phyloP scores from a whole-genome alignment of 2,888 invertebrate species.

The Dicranocentrus wangi region DNA sequence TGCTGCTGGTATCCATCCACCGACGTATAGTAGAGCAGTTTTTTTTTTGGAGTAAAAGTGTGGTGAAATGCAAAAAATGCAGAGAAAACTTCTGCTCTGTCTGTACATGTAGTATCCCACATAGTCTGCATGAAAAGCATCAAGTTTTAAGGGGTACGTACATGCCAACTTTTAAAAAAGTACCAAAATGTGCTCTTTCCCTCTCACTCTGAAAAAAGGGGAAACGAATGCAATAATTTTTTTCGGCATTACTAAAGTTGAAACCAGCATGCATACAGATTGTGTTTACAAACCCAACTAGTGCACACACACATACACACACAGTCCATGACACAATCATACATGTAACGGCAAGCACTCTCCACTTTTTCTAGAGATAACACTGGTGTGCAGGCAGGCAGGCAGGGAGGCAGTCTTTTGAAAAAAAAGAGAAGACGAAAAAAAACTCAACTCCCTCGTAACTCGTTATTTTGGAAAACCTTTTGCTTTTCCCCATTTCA shows the following conservation, averaged over 20 bases:
- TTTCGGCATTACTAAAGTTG: conserved; percentile 19
- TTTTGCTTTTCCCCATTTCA: conserved; percentile 25
- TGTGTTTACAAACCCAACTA: conserved; percentile 12
- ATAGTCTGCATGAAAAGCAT: conserved; percentile 12
- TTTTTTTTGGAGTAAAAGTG: too few relatives aligned
- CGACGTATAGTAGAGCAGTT: too few relatives aligned
- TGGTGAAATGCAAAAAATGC: conserved; percentile 53
- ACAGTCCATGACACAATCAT: not conserved
- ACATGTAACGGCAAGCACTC: not conserved
- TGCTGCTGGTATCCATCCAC: not conserved
- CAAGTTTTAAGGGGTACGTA: conserved; percentile 46
- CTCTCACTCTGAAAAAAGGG: conserved; percentile 34
- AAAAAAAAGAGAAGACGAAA: conserved; percentile 3
- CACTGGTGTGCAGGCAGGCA: too few relatives aligned
- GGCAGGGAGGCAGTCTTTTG: conserved; percentile 24
- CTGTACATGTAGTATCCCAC: too few relatives aligned
- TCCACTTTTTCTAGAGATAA: conserved; percentile 2
- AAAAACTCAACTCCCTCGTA: conserved; percentile 44
- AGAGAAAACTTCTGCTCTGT: conserved; percentile 36
- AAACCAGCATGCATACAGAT: not conserved
- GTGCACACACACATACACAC: not conserved
- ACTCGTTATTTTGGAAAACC: conserved; percentile 40
- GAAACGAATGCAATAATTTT: conserved; percentile 39
- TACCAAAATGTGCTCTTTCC: conserved; percentile 35
- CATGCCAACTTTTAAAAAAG: not conserved